Conservation (phyloP, 2,797 vertebrate genomes). For the Spheniscus humboldti region DNA sequence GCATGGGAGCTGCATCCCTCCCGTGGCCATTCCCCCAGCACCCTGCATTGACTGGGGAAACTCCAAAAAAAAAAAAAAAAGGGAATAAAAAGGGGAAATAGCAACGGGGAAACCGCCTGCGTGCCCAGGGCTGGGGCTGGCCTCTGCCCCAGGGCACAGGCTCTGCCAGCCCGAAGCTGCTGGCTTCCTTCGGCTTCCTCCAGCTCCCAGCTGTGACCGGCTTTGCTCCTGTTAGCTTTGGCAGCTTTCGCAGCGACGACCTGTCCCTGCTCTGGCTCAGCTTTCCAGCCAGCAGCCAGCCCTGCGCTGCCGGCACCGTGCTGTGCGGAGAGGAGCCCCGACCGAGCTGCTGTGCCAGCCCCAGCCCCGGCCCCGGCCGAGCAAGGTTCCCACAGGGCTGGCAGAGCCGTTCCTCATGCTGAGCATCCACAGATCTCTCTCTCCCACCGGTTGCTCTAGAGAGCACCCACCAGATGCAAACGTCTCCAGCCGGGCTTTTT, state of each 20-base stretch:
- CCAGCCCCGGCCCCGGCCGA: background rate
- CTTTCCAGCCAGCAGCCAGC: background rate
- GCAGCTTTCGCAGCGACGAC: background rate
- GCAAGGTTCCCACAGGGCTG: background rate
- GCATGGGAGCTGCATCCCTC: background rate
- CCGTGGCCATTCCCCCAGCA: background rate
- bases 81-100: background rate
- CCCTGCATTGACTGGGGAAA: accelerated
- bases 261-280: conserved; percentile 7
- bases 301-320: background rate
- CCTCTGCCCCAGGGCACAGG: background rate
- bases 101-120: accelerated
- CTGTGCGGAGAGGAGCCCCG: background rate
- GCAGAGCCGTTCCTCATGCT: background rate
- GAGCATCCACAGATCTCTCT: background rate
- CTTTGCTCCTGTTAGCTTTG: background rate
- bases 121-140: background rate
- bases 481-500: background rate
- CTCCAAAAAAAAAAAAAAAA: background rate
- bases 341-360: accelerated
- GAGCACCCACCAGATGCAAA: background rate
- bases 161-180: background rate
- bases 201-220: background rate
- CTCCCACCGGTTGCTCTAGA: background rate
- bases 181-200: background rate